Evolutionary conservation across 2,888 invertebrate species (phyloP), one percentile per base, ranked within the genome.

Genomic region (Amphipoea lucens): DNA sequence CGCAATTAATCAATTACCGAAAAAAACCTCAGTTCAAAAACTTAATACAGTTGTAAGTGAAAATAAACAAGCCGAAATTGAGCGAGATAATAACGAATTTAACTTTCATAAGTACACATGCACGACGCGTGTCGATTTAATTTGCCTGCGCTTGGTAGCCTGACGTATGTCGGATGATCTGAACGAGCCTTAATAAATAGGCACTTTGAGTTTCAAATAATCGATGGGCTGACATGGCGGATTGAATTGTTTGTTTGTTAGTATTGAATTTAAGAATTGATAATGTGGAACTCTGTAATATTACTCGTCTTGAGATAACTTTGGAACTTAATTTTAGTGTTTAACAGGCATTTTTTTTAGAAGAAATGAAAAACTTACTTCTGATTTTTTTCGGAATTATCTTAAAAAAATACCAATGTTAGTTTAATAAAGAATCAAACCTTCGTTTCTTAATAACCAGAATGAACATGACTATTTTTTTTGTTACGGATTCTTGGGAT

Each of bases 41-140:
- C 11, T 42, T n/a, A 6, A 71, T 60, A 42, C 42, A 60, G 12
- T 36, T 62, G 36, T 45, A 67, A 76, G 36, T 66, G 1, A 76
- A 76, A 70, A 67, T 57, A 75, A 69, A 83, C 75, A 69, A 65
- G 36, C 40, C 5, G 65, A 81, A 85, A 81, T 78, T 42, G 69
- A 83, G 65, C 74, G 54, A 62, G 68, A 62, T 73, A 78, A 48
- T 66, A 74, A 82, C 79, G 69, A 82, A 85, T 86, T 85, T 89
- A 86, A 86, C 81, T 88, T 82, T 82, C 72, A 83, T 85, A 85
- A 85, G 81, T 78, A 88, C 84, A 87, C 86, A 87, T 69, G 36
- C 68, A 75, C 57, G 72, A 81, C 62, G 40, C 71, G 76, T 70
- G 79, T 84, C 54, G 76, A 69, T 82, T 84, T 87, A 82, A 86